Base-by-base conservation (phyloP, 2,888 invertebrate genomes). In the Synanthedon myopaeformis region DNA sequence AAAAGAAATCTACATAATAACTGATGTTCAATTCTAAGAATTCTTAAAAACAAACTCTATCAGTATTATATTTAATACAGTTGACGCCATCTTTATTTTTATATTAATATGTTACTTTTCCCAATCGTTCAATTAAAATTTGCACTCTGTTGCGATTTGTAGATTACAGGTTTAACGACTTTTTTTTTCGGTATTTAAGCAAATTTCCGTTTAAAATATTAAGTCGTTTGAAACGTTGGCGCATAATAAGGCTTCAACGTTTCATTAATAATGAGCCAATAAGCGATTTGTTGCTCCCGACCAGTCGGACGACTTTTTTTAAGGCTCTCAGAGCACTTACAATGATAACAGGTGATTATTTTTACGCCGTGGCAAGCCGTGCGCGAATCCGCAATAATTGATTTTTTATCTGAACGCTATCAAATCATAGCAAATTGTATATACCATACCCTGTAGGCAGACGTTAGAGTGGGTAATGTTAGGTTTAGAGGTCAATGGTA, bases 401-500 rank as follows among this genome's bases (percentile, higher is more conserved):
- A n/a, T 19, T 17, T 48, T 42, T 48, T 45, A n/a, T 42, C 23
- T 52, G n/a, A 13, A 35, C 23, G 14, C 13, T 41, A 52, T 28
- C 52, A 48, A 19, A 23, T 52, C 48, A 23, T 11, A 45, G 45
- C 45, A 45, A 45, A n/a, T 45, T 45, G 35, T 35, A 35, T 2
- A n/a, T 45, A 45, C 45, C 42, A 45, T 45, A 45, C 45, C 45
- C 13, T 45, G 28, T 14, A 45, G 13, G 45, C 45, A 13, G 5
- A n/a, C 11, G 14, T 10, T 14, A n/a, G n/a, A n/a, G 48, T 49
- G 8, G 49, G 4, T 14, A 17, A 17, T 49, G 17, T 49, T 17
- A 49, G 17, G 64, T 72, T 74, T 71, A 64, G 72, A 73, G 76
- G 79, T 77, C 74, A 79, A 74, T 69, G 72, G 66, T 71, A 71